Conservation (phyloP, 2,797 vertebrate species). For the Podargus strigoides region DNA sequence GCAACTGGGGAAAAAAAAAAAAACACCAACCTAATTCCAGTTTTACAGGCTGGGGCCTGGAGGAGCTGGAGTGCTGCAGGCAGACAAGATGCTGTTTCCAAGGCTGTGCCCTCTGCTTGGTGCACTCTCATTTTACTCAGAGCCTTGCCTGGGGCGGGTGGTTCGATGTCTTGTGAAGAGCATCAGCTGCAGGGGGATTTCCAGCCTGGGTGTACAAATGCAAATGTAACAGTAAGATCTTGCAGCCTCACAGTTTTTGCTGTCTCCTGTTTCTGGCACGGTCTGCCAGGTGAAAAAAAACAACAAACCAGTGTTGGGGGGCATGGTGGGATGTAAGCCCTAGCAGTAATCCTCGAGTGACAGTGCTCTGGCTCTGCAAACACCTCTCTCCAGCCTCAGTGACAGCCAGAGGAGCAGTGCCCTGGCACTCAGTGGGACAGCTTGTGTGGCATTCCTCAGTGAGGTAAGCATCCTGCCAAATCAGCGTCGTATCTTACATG, state of each 20-base stretch:
- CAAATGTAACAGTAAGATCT: neutral
- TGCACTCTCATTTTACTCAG: neutral
- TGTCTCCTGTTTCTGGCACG: neutral
- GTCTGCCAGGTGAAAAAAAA: neutral
- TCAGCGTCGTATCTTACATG: neutral
- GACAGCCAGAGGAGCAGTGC: neutral
- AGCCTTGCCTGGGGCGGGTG: fast-evolving
- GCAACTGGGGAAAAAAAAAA: neutral
- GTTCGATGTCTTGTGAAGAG: neutral
- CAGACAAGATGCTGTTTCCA: neutral
- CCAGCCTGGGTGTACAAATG: neutral
- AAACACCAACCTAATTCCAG: too few relatives aligned
- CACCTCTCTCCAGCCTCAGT: neutral
- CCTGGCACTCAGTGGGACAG: neutral
- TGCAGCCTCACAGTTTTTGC: neutral
- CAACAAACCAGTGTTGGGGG: neutral
- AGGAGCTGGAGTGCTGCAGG: neutral
- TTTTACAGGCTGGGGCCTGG: neutral
- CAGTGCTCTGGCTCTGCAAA: neutral
- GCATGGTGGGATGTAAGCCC: neutral
- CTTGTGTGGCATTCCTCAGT: neutral
- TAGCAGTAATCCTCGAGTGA: neutral
- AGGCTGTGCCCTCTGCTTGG: neutral
- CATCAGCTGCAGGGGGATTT: neutral
- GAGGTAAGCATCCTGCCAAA: neutral